A percentile compares a stretch with the other conserved stretches of the same genome.
These are phyloP conservation scores for Acromyrmex charruanus DNA, from an alignment of 1,140 invertebrate species.

Conservation along the genomic window DNA sequence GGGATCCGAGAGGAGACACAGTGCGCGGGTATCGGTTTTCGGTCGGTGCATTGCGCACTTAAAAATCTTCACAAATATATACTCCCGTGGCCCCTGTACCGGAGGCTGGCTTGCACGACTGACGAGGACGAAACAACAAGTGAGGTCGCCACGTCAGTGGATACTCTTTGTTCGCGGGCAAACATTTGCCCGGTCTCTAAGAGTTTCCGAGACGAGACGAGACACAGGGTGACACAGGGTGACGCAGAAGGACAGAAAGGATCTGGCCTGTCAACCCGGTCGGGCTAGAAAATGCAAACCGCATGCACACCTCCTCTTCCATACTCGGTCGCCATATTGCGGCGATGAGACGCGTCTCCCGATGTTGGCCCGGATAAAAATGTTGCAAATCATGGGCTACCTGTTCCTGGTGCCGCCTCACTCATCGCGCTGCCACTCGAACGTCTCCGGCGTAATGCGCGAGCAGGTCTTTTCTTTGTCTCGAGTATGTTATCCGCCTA, in stretches of 20 bases:
- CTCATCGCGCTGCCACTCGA: slow-evolving; percentile 42
- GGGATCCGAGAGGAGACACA: slow-evolving; percentile 6
- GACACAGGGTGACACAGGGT: slow-evolving; percentile 35
- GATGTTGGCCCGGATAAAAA: slow-evolving; percentile 82
- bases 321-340: slow-evolving; percentile 39
- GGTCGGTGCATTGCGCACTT: slow-evolving; percentile 63
- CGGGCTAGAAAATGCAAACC: slow-evolving; percentile 52
- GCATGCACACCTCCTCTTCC: slow-evolving; percentile 21
- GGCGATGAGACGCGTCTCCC: slow-evolving; percentile 38
- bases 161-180: slow-evolving; percentile 81
- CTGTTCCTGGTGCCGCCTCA: slow-evolving; percentile 73
- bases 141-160: slow-evolving; percentile 72
- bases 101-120: slow-evolving; percentile 17
- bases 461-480: slow-evolving; percentile 65
- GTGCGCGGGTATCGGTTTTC: slow-evolving; percentile 67
- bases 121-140: slow-evolving; percentile 67
- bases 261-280: slow-evolving; percentile 50
- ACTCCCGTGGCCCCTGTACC: slow-evolving; percentile 76
- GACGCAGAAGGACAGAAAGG: slow-evolving; percentile 64
- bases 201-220: slow-evolving; percentile 53
- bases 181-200: slow-evolving; percentile 80
- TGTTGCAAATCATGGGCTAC: slow-evolving; percentile 86
- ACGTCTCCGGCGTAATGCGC: slow-evolving; percentile 60
- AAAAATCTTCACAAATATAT: slow-evolving; percentile 80
- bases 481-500: slow-evolving; percentile 64